phyloP scores from a whole-genome alignment of 1,140 invertebrate species.

The Ctenoplectra terminalis region DNA sequence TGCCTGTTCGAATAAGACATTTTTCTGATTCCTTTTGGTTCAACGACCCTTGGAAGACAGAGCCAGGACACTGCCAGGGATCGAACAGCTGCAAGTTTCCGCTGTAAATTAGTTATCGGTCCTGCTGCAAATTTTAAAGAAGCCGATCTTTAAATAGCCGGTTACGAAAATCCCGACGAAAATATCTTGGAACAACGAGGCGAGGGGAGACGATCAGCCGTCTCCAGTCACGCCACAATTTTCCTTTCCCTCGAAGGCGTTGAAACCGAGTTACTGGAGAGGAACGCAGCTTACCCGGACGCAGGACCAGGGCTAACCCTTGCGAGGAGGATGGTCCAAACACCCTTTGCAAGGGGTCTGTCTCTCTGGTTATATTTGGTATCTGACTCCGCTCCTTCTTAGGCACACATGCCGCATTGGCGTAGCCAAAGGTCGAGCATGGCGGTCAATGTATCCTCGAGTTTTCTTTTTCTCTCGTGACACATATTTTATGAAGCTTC shows the following conservation, averaged over 20 bases:
- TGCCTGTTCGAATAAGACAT: conserved; percentile 1
- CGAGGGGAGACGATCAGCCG: conserved; percentile 31
- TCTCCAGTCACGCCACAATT: conserved; percentile 29
- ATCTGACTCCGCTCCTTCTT: conserved; percentile 71
- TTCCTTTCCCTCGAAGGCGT: conserved; percentile 45
- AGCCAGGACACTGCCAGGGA: background rate
- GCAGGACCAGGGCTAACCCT: conserved; percentile 64
- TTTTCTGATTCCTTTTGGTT: conserved; percentile 21
- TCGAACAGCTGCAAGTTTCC: conserved; percentile 36
- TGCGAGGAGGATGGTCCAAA: conserved; percentile 74
- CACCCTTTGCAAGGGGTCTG: conserved; percentile 81
- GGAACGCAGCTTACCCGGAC: conserved; percentile 9
- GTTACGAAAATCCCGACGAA: conserved; percentile 57
- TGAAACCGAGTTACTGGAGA: conserved; percentile 20
- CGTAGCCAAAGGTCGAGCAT: conserved; percentile 58
- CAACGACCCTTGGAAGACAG: conserved; percentile 39
- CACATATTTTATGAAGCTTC: too few species aligned
- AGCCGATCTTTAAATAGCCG: conserved; percentile 40
- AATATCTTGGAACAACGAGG: conserved; percentile 43
- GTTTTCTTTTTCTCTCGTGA: too few species aligned
- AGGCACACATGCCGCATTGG: conserved; percentile 72
- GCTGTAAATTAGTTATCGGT: conserved; percentile 48
- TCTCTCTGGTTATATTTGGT: conserved; percentile 79
- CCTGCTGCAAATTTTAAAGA: conserved; percentile 47
- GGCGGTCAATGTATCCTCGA: conserved; percentile 25